phyloP scores from a whole-genome alignment of 2,113 vertebrate species.

The Macheiramphus alcinus region DNA sequence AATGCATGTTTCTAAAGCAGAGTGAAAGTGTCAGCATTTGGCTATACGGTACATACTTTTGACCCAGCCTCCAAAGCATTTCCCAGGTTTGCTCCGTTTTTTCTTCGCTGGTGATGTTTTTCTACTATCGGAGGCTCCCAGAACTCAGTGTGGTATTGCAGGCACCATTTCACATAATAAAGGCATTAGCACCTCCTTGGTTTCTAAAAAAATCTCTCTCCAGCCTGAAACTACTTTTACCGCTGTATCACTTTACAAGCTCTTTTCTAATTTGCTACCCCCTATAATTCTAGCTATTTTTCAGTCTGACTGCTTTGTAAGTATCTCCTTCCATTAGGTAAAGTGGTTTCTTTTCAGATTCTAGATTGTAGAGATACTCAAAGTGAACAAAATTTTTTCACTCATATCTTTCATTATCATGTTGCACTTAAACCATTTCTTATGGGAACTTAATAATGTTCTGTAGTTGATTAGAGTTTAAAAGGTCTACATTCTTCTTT shows the following conservation, averaged over 20 bases:
- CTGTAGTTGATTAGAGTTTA: conserved; percentile 38
- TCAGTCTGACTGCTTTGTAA: conserved; percentile 42
- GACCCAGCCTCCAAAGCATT: neutral
- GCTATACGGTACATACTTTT: neutral
- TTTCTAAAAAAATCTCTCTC: neutral
- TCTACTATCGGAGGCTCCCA: neutral
- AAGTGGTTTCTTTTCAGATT: conserved; percentile 62
- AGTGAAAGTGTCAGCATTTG: neutral
- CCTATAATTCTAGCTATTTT: conserved; percentile 47
- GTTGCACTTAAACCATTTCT: conserved; percentile 61
- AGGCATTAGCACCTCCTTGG: conserved; percentile 11
- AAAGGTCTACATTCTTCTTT: conserved; percentile 31
- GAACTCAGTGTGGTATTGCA: neutral
- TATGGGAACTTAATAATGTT: conserved; percentile 54
- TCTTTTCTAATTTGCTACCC: conserved; percentile 55
- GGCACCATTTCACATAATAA: conserved; percentile 21
- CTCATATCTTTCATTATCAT: conserved; percentile 45
- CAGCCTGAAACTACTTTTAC: conserved; percentile 39
- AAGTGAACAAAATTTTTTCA: conserved; percentile 44
- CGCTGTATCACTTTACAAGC: neutral
- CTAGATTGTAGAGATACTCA: conserved; percentile 55
- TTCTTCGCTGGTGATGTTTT: neutral
- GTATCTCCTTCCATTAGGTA: conserved; percentile 52
- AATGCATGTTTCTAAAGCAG: neutral
- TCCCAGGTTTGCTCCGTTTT: neutral